Evolutionary conservation across 37 sponge, comb jelly and placozoan genomes (phyloP), one percentile per base, ranked within the genome.

Genomic region (Bolinopsis microptera): DNA sequence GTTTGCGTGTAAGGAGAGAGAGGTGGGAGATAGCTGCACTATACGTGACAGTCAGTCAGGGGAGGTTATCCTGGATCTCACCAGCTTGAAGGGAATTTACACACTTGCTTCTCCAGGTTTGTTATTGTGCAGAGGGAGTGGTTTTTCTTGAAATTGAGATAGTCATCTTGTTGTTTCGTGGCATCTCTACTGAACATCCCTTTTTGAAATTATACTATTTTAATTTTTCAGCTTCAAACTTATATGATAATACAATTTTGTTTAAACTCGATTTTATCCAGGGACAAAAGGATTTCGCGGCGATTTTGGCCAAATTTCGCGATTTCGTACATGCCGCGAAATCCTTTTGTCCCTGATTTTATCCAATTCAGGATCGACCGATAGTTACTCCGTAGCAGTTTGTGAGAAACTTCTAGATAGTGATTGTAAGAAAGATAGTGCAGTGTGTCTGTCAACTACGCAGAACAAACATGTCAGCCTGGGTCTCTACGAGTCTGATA

Each of bases 41-140:
- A 86, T 86, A 24, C 41, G 23, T 28, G 90, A 34, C n/a, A 24
- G 3, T 2, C 3, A 41, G 8, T 33, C 40, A 40, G 90, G 90
- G 61, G 90, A 41, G 61, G 36, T 38, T n/a, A 27, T 86, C 61
- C 27, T 86, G 36, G 61, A 86, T 38, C 90, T 86, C n/a, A 86
- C 48, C 25, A 23, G 36, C 18, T 24, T 86, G 36, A 86, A 40
- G 48, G 90, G 90, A 34, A 28, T 5, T 3, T 72, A 72, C 75
- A 24, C 75, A 8, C 3, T 72, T 21, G 18, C 13, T 13, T 48
- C 61, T 48, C 61, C 61, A 13, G 61, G 61, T 48, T 48, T 48
- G 61, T 13, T 13, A n/a, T n/a, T n/a, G n/a, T n/a, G n/a, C n/a
- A n/a, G n/a, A n/a, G n/a, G n/a, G n/a, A n/a, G n/a, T n/a, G n/a